Base-by-base conservation (phyloP, 2,888 invertebrate species). In the Hyposoter didymator region DNA sequence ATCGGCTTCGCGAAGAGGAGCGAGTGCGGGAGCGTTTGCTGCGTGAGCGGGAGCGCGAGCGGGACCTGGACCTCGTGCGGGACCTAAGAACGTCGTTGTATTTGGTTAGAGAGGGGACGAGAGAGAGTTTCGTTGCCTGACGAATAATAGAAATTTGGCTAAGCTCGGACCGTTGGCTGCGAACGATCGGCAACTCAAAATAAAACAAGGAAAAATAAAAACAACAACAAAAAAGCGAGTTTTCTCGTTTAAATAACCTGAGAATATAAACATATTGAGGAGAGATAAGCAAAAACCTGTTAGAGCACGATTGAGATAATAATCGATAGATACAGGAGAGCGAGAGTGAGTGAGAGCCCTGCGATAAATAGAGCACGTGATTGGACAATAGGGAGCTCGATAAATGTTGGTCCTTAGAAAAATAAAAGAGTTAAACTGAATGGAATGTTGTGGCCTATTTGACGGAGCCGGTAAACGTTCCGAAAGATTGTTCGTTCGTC, bases 1-100 rank as follows among this genome's bases (percentile, higher is more conserved):
- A 96, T 81, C 96, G 95, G 84, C 96, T 96, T 90, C 96, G 95
- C 35, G 96, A 96, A 90, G 96, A 95, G 88, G 96, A 96, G 32
- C 96, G 95, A 88, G 95, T 95, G 75, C 94, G 92, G 62, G 94
- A 94, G 55, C 95, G 94, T 84, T 93, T 92, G 84, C 94, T 94
- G 64, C 94, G 93, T 39, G 95, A 95, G 17, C 95, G 93, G 8
- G 95, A 95, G 66, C 95, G 93, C 78, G 91, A 90, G 78, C 89
- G 87, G 52, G 91, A 91, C 82, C 91, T 89, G 69, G 93, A 93
- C 90, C 92, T 92, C 84, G 93, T 92, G 84, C 90, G 90, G 89
- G 93, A 93, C 90, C 93, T 93, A 89, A 83, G 86, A 69, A 45
- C 8, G 22, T 67, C n/a, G n/a, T 72, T 73, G 28, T 59, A 28